phyloP scores from a whole-genome alignment of 37 sponge, comb jelly and placozoan species.

The Lycopodina hypogea region DNA sequence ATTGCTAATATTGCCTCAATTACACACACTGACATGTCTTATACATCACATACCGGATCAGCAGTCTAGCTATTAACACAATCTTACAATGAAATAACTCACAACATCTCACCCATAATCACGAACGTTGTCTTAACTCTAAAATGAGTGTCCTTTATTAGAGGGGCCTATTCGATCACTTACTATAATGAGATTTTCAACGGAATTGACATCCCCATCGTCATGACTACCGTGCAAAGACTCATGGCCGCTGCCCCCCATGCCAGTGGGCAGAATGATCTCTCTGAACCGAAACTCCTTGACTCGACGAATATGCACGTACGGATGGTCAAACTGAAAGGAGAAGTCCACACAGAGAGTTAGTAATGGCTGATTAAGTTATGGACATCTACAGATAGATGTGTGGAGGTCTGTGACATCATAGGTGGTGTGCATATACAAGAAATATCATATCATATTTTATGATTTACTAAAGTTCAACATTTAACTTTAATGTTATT shows the following conservation, averaged over 20 bases:
- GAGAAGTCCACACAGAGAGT: background rate
- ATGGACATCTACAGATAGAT: background rate
- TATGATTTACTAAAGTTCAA: too few relatives aligned
- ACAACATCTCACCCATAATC: too few relatives aligned
- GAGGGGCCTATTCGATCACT: background rate
- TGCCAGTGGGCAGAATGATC: constrained; percentile 4
- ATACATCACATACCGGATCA: too few relatives aligned
- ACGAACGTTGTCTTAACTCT: too few relatives aligned
- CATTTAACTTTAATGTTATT: too few relatives aligned
- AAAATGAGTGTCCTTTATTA: background rate
- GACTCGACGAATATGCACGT: constrained; percentile 59
- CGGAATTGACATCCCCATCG: constrained; percentile 21
- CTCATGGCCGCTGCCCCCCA: background rate
- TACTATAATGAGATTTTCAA: constrained; percentile 23
- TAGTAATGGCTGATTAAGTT: background rate
- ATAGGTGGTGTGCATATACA: too few relatives aligned
- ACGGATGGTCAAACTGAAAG: constrained; percentile 42
- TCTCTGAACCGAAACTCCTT: constrained; percentile 74
- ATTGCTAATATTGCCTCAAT: too few relatives aligned
- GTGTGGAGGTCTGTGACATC: too few relatives aligned
- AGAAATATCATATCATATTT: too few relatives aligned
- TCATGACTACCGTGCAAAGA: constrained; percentile 10
- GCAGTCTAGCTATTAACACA: too few relatives aligned
- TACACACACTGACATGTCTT: too few relatives aligned
- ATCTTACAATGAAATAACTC: too few relatives aligned